Conservation (phyloP, 2,113 vertebrate genomes). For the Coturnix japonica region DNA sequence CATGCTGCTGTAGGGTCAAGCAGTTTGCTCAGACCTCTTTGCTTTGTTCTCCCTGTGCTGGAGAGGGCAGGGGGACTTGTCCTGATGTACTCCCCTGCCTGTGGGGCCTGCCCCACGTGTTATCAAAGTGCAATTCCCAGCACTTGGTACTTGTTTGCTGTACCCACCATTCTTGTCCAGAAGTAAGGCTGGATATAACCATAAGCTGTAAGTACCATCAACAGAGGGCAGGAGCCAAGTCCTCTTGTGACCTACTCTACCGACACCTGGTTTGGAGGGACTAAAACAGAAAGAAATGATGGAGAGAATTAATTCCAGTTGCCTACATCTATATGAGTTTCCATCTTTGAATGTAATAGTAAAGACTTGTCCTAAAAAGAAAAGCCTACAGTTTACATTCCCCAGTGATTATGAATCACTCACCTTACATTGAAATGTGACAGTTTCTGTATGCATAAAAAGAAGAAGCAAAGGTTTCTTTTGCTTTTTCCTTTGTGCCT, state of each 20-base stretch:
- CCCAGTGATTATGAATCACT: slow-evolving; percentile 41
- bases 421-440: slow-evolving; percentile 46
- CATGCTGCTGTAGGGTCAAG: neutral
- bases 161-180: neutral
- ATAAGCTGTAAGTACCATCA: neutral
- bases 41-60: neutral
- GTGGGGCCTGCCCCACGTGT: accelerated
- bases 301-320: neutral
- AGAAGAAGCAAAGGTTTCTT: neutral
- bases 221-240: neutral
- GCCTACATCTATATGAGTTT: neutral
- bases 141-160: neutral
- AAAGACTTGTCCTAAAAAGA: neutral
- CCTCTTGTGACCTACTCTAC: neutral
- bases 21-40: neutral
- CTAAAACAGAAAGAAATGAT: neutral
- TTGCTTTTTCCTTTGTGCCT: slow-evolving; percentile 1
- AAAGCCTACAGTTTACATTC: slow-evolving; percentile 31
- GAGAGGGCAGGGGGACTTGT: accelerated
- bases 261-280: neutral
- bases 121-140: neutral
- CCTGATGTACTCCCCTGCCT: neutral
- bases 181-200: neutral
- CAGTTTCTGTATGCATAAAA: neutral
- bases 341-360: neutral